phyloP scores from a whole-genome alignment of 2,797 vertebrate genomes.

The Chrysocyon brachyurus region DNA sequence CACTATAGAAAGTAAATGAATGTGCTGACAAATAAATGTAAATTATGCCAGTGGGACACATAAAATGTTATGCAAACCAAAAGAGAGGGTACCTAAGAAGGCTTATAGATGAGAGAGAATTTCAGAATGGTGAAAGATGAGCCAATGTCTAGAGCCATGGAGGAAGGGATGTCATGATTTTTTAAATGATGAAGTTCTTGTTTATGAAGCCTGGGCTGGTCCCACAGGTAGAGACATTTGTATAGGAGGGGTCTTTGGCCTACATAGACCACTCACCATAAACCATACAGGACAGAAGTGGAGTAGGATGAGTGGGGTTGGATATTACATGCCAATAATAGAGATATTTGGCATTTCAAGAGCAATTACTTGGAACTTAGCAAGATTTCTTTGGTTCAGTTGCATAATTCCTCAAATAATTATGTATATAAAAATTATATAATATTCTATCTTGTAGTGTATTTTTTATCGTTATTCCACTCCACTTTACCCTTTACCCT shows the following conservation, averaged over 20 bases:
- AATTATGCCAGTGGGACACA: not conserved
- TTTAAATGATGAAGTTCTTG: not conserved
- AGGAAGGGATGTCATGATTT: not conserved
- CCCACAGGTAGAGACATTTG: not conserved
- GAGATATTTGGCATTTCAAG: not conserved
- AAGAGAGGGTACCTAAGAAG: not conserved
- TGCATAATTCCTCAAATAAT: not conserved
- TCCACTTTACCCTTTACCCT: accelerated
- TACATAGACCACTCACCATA: not conserved
- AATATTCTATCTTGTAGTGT: not conserved
- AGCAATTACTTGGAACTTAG: not conserved
- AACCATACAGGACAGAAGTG: not conserved
- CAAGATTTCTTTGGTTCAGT: not conserved
- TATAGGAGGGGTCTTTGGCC: not conserved
- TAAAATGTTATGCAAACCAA: not conserved
- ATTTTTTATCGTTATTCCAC: not conserved
- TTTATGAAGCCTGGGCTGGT: not conserved
- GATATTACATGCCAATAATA: not conserved
- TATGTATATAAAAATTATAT: not conserved
- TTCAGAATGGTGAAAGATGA: not conserved
- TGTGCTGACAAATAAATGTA: not conserved
- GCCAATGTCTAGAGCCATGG: not conserved
- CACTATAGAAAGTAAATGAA: not conserved
- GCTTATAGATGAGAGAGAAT: not conserved
- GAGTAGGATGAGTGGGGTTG: not conserved